phyloP scores from a whole-genome alignment of 1,140 invertebrate genomes.

The Zaprionus taronus region DNA sequence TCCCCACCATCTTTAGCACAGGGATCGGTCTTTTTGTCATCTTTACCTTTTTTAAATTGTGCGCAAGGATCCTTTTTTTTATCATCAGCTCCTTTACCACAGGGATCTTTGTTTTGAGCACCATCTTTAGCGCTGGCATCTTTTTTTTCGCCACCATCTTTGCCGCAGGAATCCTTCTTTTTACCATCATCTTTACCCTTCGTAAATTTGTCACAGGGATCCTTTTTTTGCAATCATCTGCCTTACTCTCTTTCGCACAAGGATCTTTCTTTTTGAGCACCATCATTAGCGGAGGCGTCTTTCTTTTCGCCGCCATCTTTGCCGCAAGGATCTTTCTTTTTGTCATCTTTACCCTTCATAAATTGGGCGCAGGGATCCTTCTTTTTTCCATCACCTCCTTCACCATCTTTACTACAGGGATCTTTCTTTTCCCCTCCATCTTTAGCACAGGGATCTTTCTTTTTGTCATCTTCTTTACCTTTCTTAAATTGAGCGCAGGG shows the following conservation, averaged over 20 bases:
- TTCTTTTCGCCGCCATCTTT: conserved; percentile 23
- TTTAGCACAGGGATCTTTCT: conserved; percentile 46
- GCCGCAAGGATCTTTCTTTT: neutral
- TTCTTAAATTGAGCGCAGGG: conserved; percentile 7
- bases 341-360: neutral
- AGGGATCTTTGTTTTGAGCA: no score
- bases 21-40: no score
- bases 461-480: neutral
- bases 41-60: neutral
- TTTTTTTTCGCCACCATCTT: conserved; percentile 17
- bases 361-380: conserved; percentile 25
- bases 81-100: neutral
- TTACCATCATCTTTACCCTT: no score
- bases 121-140: conserved; percentile 36
- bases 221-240: no score
- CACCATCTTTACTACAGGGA: neutral
- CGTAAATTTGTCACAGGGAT: no score
- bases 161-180: neutral
- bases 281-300: conserved; percentile 24
- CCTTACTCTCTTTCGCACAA: conserved; percentile 26
- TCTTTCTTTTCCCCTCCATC: neutral
- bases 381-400: neutral
- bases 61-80: neutral
- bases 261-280: conserved; percentile 29
- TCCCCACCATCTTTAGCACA: neutral